Evolutionary conservation across 2,888 invertebrate genomes (phyloP).

Genomic region (Hypsopygia costalis): DNA sequence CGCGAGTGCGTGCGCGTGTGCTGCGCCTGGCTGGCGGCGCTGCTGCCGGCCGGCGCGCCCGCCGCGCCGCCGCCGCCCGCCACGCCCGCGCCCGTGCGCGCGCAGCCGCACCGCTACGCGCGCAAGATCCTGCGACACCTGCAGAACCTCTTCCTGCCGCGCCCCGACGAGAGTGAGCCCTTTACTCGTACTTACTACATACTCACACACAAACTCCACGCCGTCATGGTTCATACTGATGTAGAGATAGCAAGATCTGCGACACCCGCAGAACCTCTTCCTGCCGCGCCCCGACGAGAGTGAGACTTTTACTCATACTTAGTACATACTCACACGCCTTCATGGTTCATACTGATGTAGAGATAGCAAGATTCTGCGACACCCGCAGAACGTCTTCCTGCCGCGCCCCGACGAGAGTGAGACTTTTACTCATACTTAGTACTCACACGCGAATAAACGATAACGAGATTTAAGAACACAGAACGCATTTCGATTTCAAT

Average conservation of each 20-base stretch:
- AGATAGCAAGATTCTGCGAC: slow-evolving; percentile 94
- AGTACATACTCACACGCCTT: no score
- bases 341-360: no score
- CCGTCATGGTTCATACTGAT: no score
- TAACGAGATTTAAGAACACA: no score
- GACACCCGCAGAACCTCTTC: slow-evolving; percentile 96
- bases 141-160: slow-evolving; percentile 95
- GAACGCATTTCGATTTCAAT: no score
- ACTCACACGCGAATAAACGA: no score
- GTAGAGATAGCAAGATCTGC: slow-evolving; percentile 94
- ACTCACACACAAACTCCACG: no score
- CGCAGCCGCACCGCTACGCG: slow-evolving; percentile 94
- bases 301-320: no score
- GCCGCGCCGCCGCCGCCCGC: slow-evolving; percentile 91
- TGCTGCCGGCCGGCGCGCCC: slow-evolving; percentile 92
- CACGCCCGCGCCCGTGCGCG: slow-evolving; percentile 92
- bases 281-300: slow-evolving; percentile 96
- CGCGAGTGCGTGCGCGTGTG: slow-evolving; percentile 98
- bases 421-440: no score
- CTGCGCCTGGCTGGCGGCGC: slow-evolving; percentile 96
- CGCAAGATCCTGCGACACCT: slow-evolving; percentile 95
- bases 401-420: slow-evolving; percentile 96
- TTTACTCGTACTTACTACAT: no score
- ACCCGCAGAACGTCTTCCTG: slow-evolving; percentile 96
- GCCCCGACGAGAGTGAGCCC: slow-evolving; percentile 93